phyloP scores from a whole-genome alignment of 1,140 invertebrate genomes.

The Heliconius melpomene region DNA sequence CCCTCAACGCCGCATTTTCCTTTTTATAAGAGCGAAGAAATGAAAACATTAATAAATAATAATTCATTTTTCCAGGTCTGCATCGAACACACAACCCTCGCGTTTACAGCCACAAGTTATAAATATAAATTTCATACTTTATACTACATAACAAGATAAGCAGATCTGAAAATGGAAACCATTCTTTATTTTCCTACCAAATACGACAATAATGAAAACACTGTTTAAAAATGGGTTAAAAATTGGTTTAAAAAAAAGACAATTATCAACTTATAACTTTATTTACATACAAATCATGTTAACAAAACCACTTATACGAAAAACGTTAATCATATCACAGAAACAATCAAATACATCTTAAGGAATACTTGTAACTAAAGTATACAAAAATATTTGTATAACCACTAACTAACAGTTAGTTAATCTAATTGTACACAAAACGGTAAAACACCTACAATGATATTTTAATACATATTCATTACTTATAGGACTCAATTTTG shows the following conservation, averaged over 20 bases:
- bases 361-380: constrained; percentile 34
- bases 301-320: constrained; percentile 51
- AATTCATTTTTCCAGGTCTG: too few species aligned
- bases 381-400: constrained; percentile 28
- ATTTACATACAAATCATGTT: constrained; percentile 58
- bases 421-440: background rate
- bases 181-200: too few species aligned
- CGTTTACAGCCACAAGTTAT: too few species aligned
- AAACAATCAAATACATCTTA: constrained; percentile 57
- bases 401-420: constrained; percentile 12
- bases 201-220: too few species aligned
- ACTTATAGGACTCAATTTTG: constrained; percentile 36
- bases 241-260: constrained; percentile 31
- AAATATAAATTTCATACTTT: too few species aligned
- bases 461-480: constrained; percentile 14
- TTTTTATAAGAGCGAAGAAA: too few species aligned
- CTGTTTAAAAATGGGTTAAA: background rate
- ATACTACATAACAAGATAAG: too few species aligned
- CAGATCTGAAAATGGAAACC: too few species aligned
- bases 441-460: background rate
- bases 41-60: too few species aligned
- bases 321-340: constrained; percentile 73
- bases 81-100: too few species aligned
- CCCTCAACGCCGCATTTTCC: too few species aligned
- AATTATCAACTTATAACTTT: constrained; percentile 52